Percentiles rank a stretch among this genome's conserved stretches.
Evolutionary conservation across 1,140 invertebrate genomes (phyloP).

Genomic region (Drosophila sturtevanti): DNA sequence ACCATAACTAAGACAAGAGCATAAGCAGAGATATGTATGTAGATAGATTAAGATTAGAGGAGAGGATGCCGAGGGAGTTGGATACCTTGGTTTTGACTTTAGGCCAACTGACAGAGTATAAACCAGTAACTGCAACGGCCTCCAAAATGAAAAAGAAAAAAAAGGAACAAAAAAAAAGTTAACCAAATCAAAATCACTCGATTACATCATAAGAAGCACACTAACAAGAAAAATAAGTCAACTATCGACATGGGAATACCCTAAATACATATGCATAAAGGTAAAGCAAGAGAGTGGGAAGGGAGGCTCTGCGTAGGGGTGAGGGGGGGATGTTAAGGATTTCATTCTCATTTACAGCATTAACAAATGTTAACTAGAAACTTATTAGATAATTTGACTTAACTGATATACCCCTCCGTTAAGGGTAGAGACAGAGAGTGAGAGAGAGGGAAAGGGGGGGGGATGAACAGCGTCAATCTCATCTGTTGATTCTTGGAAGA

Average conservation of each 20-base stretch:
- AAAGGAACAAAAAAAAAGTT: neutral
- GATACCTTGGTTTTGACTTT: slow-evolving; percentile 72
- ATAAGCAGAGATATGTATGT: slow-evolving; percentile 15
- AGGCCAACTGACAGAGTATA: slow-evolving; percentile 15
- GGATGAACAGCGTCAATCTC: neutral
- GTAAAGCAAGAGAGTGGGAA: too few relatives aligned
- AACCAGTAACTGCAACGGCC: slow-evolving; percentile 2
- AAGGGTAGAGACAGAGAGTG: too few relatives aligned
- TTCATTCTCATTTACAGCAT: too few relatives aligned
- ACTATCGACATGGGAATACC: neutral
- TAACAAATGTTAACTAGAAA: too few relatives aligned
- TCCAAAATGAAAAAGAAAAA: neutral
- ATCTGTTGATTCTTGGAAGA: slow-evolving; percentile 11
- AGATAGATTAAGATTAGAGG: too few relatives aligned
- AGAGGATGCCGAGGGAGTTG: slow-evolving; percentile 9
- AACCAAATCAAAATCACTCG: neutral
- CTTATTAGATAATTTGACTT: too few relatives aligned
- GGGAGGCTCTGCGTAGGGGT: too few relatives aligned
- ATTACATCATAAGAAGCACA: slow-evolving; percentile 1
- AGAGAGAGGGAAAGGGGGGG: too few relatives aligned
- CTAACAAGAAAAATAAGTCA: neutral
- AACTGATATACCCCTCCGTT: neutral
- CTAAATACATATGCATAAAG: neutral
- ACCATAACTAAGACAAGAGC: neutral
- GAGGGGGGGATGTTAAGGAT: too few relatives aligned